Evolutionary conservation across 2,113 vertebrate genomes (phyloP), one percentile per base, ranked within the genome.

Genomic region (Raphicerus campestris): DNA sequence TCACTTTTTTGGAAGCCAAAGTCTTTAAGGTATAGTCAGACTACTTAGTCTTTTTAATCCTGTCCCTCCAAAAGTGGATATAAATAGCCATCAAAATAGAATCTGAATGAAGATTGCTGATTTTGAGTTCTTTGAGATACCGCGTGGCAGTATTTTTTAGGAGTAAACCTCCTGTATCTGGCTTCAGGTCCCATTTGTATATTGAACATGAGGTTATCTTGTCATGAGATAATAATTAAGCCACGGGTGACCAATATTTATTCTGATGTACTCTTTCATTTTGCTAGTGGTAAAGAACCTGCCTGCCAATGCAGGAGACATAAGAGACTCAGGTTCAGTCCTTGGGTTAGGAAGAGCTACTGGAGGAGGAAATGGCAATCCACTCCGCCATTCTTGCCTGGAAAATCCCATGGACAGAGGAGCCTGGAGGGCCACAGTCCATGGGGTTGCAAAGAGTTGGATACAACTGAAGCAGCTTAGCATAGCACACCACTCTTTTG

Each of bases 191-290:
- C n/a, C 45, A n/a, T 81, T 96, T 91, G 45, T 51, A 80, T 51
- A 85, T 96, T 93, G 28, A 66, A 96, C 85, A 70, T 89, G 42
- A 93, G 42, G 19, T 63, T 83, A 30, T 66, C 14, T 95, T 61
- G 47, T 92, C 30, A 81, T 92, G 32, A 85, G n/a, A 63, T 42
- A 87, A 20, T 16, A 55, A 19, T 47, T 26, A 85, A 84, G 14
- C n/a, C 17, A 39, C 9, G 47, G 45, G 24, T 30, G 19, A 51
- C 26, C 30, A 73, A 19, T 45, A 58, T 87, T 78, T 80, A 80
- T 93, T 96, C 47, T 83, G 55, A 90, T 32, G 28, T 17, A 89
- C n/a, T 86, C 73, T 94, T 86, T 97, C 81, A 49, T 73, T 92
- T 75, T 42, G 6, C 70, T 75, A 75, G 39, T 75, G 39, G 22